Conservation (phyloP, 2,797 vertebrate species). For the Lacerta viridis region DNA sequence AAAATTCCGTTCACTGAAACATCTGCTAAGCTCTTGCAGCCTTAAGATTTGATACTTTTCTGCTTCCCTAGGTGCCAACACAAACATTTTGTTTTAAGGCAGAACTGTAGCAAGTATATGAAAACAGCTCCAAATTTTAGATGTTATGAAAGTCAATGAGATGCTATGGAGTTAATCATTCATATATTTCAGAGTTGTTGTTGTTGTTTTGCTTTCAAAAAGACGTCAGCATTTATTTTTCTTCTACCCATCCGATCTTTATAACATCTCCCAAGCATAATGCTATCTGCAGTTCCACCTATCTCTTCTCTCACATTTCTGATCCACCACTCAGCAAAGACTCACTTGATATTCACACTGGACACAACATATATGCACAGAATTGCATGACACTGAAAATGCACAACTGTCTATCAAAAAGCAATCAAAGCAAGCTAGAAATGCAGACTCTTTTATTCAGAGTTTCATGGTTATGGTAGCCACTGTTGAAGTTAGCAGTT, state of each 20-base stretch:
- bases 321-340: too few relatives aligned
- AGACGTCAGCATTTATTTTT: not conserved
- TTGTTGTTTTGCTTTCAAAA: not conserved
- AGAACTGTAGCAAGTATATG: constrained; percentile 75
- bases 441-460: not conserved
- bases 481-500: not conserved
- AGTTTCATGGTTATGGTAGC: constrained; percentile 9
- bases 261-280: not conserved
- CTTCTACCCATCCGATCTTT: not conserved
- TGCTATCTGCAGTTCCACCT: not conserved
- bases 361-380: not conserved
- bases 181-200: constrained; percentile 15
- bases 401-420: not conserved
- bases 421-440: not conserved
- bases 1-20: constrained; percentile 83
- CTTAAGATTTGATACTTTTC: constrained; percentile 80
- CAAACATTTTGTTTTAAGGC: constrained; percentile 82
- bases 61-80: constrained; percentile 78
- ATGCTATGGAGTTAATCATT: constrained; percentile 52
- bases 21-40: constrained; percentile 85
- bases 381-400: not conserved
- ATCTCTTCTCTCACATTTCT: not conserved
- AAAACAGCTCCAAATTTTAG: constrained; percentile 73
- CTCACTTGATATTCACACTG: not conserved
- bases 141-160: constrained; percentile 40